Evolutionary conservation across 2,113 vertebrate species (phyloP).

Genomic region (Microcebus jonahi): DNA sequence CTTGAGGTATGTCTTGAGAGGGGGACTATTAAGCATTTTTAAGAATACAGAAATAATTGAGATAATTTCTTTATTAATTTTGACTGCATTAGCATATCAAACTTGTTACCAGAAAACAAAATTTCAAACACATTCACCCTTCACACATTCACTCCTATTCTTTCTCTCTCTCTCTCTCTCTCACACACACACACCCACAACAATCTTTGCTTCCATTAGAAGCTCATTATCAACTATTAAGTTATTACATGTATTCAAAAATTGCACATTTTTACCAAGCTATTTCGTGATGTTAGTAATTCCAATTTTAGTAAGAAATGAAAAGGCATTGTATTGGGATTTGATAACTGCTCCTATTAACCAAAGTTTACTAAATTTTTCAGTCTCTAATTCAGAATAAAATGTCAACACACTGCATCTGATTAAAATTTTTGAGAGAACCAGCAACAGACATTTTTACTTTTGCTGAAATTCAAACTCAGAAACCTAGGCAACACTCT

Average conservation of each 20-base stretch:
- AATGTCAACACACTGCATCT: not conserved
- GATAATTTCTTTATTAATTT: not conserved
- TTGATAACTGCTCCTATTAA: not conserved
- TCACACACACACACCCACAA: not conserved
- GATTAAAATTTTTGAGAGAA: not conserved
- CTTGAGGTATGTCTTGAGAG: not conserved
- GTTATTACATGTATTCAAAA: not conserved
- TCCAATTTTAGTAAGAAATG: not conserved
- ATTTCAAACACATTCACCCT: not conserved
- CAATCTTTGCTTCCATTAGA: not conserved
- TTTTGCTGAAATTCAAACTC: conserved; percentile 73
- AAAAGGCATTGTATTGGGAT: not conserved
- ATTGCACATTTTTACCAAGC: not conserved
- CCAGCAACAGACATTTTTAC: not conserved
- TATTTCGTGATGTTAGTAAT: not conserved
- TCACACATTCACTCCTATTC: not conserved
- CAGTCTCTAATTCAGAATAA: conserved; percentile 3
- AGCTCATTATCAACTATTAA: not conserved
- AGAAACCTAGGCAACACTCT: conserved; percentile 70
- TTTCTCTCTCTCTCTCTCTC: not conserved
- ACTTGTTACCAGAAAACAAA: not conserved
- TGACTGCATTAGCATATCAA: not conserved
- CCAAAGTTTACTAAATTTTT: not conserved
- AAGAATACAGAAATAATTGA: not conserved
- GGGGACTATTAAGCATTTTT: not conserved